A percentile compares a stretch with the other conserved stretches of the same genome.
Conservation (phyloP, 2,113 vertebrate species). For the Benitochromis conjunctus region DNA sequence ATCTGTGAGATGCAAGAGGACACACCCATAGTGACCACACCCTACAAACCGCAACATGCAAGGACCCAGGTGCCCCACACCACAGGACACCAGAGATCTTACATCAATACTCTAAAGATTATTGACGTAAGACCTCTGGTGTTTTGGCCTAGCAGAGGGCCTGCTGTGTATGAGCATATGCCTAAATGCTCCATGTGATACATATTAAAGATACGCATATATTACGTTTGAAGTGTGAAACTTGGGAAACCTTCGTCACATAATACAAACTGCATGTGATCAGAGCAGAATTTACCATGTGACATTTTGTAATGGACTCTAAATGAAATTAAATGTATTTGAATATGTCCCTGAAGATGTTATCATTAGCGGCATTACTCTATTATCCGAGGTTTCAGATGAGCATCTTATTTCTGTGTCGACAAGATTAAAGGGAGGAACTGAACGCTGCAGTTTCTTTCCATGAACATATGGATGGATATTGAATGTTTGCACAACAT, state of each 20-base stretch:
- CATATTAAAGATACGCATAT: too few relatives aligned
- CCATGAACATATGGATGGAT: slow-evolving; percentile 3
- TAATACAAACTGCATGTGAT: neutral
- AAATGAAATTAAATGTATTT: neutral
- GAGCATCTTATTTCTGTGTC: neutral
- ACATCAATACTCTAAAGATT: neutral
- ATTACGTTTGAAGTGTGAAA: neutral
- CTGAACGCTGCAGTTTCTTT: neutral
- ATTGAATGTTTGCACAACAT: slow-evolving; percentile 8
- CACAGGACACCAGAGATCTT: neutral
- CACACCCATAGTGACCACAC: neutral
- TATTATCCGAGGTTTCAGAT: neutral
- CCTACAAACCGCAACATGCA: neutral
- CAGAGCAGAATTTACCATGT: neutral
- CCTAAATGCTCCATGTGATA: neutral
- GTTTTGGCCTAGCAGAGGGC: neutral
- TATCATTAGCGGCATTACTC: neutral
- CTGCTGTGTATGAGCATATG: neutral
- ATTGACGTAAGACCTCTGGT: neutral
- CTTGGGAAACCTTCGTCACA: neutral
- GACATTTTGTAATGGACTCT: neutral
- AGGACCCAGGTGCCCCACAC: neutral
- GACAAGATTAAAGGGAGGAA: neutral
- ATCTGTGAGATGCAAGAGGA: neutral
- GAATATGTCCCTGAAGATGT: neutral